A percentile compares a stretch with the other conserved stretches of the same genome.
These are phyloP conservation scores for Temnopleurus reevesii DNA, from an alignment of 53 echinoderm and acorn worm species.

Conservation along the genomic window DNA sequence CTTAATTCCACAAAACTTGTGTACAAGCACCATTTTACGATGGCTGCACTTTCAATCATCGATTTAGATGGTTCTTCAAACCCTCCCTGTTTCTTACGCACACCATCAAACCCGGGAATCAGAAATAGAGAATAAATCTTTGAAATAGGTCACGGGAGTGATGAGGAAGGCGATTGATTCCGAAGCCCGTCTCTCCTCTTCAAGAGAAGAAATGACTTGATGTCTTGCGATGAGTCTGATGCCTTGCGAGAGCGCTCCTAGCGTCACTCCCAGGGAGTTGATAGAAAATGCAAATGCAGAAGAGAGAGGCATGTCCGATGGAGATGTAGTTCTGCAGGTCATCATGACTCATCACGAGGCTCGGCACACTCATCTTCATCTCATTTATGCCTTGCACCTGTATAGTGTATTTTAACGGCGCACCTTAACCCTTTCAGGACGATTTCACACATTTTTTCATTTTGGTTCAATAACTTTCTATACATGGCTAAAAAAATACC, in stretches of 20 bases:
- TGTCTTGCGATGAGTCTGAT: neutral
- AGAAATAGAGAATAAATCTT: conserved; percentile 13
- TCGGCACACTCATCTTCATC: neutral
- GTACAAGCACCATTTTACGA: neutral
- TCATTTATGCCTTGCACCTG: neutral
- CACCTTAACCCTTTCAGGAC: neutral
- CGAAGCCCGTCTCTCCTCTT: neutral
- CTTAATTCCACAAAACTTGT: neutral
- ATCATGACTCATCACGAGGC: conserved; percentile 2
- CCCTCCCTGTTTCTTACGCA: neutral
- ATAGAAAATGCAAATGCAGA: conserved; percentile 11
- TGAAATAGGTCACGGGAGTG: conserved; percentile 2
- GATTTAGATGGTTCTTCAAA: neutral
- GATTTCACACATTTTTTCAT: too few species aligned
- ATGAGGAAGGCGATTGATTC: conserved; percentile 23
- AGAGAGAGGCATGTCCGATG: neutral
- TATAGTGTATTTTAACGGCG: neutral
- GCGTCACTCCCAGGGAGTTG: neutral
- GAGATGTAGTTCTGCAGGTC: neutral
- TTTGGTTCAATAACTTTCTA: too few species aligned
- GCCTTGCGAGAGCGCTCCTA: neutral
- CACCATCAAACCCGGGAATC: neutral
- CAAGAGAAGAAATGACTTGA: neutral
- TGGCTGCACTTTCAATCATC: neutral
- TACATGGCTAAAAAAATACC: too few species aligned